Conservation (phyloP, 1,140 invertebrate genomes). For the Ruditapes philippinarum region DNA sequence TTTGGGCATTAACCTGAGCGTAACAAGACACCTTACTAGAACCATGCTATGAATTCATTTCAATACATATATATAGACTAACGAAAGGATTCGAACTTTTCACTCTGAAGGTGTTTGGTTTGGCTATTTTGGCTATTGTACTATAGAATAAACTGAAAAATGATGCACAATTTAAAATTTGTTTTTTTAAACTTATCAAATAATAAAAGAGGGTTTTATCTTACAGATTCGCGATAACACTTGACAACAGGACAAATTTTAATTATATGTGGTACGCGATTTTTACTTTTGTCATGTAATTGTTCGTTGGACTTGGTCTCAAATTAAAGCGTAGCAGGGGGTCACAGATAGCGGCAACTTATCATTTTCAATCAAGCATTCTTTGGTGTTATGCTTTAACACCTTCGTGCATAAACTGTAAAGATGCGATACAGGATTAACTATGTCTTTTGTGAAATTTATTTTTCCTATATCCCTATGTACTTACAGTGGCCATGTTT, state of each 20-base stretch:
- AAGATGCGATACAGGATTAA: conserved; percentile 24
- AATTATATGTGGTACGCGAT: not conserved
- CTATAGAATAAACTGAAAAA: too few species aligned
- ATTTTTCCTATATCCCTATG: conserved; percentile 3
- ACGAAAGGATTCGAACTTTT: too few species aligned
- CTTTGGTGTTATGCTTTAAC: conserved; percentile 11
- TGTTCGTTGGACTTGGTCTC: not conserved
- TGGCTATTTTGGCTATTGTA: too few species aligned
- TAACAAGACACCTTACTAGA: too few species aligned
- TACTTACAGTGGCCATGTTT: not conserved
- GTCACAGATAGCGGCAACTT: not conserved
- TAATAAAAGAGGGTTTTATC: too few species aligned
- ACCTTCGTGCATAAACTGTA: conserved; percentile 23
- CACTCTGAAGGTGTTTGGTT: too few species aligned
- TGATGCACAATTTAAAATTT: too few species aligned
- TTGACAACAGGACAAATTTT: not conserved
- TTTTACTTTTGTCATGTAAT: conserved; percentile 22
- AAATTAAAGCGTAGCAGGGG: conserved; percentile 28
- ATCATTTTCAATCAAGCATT: conserved; percentile 10
- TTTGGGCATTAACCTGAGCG: too few species aligned
- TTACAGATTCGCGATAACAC: too few species aligned
- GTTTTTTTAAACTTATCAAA: too few species aligned
- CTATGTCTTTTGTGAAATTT: not conserved
- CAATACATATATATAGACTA: too few species aligned
- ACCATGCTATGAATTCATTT: too few species aligned